Percentiles rank a stretch among this genome's conserved stretches.
These are phyloP conservation scores for Subacronicta megacephala DNA, from an alignment of 2,888 invertebrate genomes.

Conservation along the genomic window DNA sequence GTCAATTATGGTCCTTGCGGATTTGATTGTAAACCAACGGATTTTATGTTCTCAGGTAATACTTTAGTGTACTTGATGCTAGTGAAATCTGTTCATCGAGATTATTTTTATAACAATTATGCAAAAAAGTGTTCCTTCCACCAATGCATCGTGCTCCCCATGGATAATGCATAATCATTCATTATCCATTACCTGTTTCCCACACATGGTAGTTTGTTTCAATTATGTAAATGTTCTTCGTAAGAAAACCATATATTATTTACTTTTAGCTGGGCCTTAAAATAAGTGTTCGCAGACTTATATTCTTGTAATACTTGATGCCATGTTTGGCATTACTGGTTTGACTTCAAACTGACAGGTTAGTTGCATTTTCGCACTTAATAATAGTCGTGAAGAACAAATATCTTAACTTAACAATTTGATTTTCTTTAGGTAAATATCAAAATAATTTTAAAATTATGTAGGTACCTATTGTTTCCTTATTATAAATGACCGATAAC, in stretches of 20 bases:
- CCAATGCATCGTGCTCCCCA: slow-evolving; percentile 1
- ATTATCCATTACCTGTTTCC: slow-evolving; percentile 17
- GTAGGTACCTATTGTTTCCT: too few relatives aligned
- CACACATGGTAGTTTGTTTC: slow-evolving; percentile 14
- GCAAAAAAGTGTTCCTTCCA: slow-evolving; percentile 10
- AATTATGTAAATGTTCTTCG: slow-evolving; percentile 36
- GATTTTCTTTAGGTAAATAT: too few relatives aligned
- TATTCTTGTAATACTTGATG: too few relatives aligned
- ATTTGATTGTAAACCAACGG: slow-evolving; percentile 15
- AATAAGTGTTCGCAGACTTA: too few relatives aligned
- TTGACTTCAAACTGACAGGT: too few relatives aligned
- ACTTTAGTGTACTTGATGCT: slow-evolving; percentile 7
- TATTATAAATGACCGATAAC: too few relatives aligned
- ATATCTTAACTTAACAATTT: too few relatives aligned
- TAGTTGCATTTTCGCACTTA: too few relatives aligned
- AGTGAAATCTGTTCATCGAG: slow-evolving; percentile 4
- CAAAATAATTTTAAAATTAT: too few relatives aligned
- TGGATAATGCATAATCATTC: slow-evolving; percentile 9
- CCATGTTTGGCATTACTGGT: too few relatives aligned
- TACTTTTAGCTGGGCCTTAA: too few relatives aligned
- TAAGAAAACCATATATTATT: slow-evolving; percentile 4
- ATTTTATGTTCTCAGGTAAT: slow-evolving; percentile 5
- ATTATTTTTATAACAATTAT: slow-evolving; percentile 28
- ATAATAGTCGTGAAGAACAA: too few relatives aligned
- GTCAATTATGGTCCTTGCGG: slow-evolving; percentile 36